Evolutionary conservation across 1,140 invertebrate species (phyloP).

Genomic region (Riptortus pedestris): DNA sequence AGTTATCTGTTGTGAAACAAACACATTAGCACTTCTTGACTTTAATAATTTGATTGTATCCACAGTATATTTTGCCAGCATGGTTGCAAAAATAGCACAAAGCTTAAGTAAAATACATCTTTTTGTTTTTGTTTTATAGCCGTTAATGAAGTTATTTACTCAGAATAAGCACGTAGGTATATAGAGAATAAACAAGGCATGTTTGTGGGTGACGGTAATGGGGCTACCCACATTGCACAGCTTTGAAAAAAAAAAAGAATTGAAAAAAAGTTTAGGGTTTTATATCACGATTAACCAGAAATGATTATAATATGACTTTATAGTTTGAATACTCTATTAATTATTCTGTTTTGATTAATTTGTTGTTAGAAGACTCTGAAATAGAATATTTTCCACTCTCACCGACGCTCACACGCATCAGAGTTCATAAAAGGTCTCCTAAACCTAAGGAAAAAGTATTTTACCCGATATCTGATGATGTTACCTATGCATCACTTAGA

Average conservation of each 20-base stretch:
- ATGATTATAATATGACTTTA: no score
- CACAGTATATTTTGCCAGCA: no score
- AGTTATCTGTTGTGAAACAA: no score
- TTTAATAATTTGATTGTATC: no score
- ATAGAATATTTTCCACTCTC: constrained; percentile 74
- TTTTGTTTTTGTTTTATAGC: neutral
- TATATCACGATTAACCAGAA: no score
- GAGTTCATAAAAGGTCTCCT: constrained; percentile 52
- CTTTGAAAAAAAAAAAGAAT: neutral
- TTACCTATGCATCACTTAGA: constrained; percentile 42
- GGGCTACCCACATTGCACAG: constrained; percentile 6
- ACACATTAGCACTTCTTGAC: no score
- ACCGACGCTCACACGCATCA: constrained; percentile 63
- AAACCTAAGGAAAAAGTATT: constrained; percentile 43
- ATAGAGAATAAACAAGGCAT: constrained; percentile 24
- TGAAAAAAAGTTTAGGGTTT: no score
- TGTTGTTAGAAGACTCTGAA: constrained; percentile 38
- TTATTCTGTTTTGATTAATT: constrained; percentile 1
- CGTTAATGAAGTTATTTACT: neutral
- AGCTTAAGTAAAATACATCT: no score
- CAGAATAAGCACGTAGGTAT: neutral
- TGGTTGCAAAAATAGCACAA: no score
- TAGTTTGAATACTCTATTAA: neutral
- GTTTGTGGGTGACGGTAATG: constrained; percentile 30
- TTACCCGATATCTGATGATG: constrained; percentile 43